Evolutionary conservation across 2,113 vertebrate species (phyloP).

Genomic region (Micronycteris hirsuta): DNA sequence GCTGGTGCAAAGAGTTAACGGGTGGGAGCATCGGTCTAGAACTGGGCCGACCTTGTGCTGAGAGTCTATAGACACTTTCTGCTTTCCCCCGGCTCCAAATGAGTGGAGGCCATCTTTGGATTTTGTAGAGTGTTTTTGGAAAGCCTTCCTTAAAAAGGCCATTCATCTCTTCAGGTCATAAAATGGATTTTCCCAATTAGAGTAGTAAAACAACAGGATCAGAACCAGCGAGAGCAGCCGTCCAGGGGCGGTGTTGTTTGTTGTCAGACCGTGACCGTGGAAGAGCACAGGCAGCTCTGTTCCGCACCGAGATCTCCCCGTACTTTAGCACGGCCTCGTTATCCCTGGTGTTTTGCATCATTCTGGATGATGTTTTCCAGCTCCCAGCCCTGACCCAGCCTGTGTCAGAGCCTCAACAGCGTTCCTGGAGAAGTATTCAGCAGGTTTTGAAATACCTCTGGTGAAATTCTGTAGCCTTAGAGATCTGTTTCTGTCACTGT

Average conservation of each 20-base stretch:
- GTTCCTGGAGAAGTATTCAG: not conserved
- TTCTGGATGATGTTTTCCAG: not conserved
- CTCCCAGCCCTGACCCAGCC: not conserved
- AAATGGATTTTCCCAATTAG: constrained; percentile 8
- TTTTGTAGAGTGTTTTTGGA: not conserved
- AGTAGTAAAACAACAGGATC: not conserved
- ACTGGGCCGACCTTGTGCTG: not conserved
- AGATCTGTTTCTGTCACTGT: constrained; percentile 4
- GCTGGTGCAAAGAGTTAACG: not conserved
- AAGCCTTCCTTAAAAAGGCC: not conserved
- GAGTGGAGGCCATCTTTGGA: not conserved
- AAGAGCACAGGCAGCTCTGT: not conserved
- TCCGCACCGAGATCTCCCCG: not conserved
- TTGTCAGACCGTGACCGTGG: not conserved
- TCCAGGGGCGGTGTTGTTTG: not conserved
- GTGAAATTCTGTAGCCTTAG: not conserved
- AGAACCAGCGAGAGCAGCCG: not conserved
- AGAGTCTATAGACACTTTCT: not conserved
- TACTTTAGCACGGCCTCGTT: not conserved
- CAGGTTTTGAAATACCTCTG: not conserved
- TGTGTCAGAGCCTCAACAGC: not conserved
- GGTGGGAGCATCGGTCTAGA: not conserved
- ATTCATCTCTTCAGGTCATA: not conserved
- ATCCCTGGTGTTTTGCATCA: not conserved
- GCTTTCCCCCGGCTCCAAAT: not conserved